These are phyloP conservation scores for Scleropages formosus DNA, from an alignment of 2,797 vertebrate species.

Conservation along the genomic window DNA sequence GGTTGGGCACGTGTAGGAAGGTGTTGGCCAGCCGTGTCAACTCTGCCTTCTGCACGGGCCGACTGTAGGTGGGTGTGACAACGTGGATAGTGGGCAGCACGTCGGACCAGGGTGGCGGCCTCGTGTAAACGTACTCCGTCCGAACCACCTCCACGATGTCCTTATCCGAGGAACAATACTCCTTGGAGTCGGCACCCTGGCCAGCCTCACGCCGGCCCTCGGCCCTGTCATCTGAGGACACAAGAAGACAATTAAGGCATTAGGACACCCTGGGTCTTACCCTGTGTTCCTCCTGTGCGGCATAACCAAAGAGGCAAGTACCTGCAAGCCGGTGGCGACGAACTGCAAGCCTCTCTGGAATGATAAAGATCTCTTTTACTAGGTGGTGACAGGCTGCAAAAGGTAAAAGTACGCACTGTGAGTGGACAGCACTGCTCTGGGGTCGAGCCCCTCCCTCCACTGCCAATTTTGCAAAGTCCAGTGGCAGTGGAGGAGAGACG, in stretches of 20 bases:
- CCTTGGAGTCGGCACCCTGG: slow-evolving; percentile 84
- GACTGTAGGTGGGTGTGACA: slow-evolving; percentile 94
- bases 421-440: slow-evolving; percentile 65
- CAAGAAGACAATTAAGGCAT: slow-evolving; percentile 62
- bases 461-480: slow-evolving; percentile 1
- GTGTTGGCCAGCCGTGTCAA: slow-evolving; percentile 91
- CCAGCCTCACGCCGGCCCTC: slow-evolving; percentile 79
- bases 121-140: slow-evolving; percentile 94
- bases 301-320: slow-evolving; percentile 65
- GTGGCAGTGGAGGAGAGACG: not conserved
- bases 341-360: slow-evolving; percentile 78
- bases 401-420: slow-evolving; percentile 74
- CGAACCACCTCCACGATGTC: slow-evolving; percentile 98
- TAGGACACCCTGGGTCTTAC: slow-evolving; percentile 62
- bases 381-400: slow-evolving; percentile 81
- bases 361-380: slow-evolving; percentile 87
- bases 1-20: slow-evolving; percentile 89
- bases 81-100: slow-evolving; percentile 93
- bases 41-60: slow-evolving; percentile 95
- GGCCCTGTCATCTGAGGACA: slow-evolving; percentile 79
- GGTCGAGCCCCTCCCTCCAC: slow-evolving; percentile 22
- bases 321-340: slow-evolving; percentile 75
- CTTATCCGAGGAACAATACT: slow-evolving; percentile 92
- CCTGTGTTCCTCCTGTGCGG: slow-evolving; percentile 61
- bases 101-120: slow-evolving; percentile 93